Conservation (phyloP, 2,113 vertebrate species). For the Alaudala cheleensis region DNA sequence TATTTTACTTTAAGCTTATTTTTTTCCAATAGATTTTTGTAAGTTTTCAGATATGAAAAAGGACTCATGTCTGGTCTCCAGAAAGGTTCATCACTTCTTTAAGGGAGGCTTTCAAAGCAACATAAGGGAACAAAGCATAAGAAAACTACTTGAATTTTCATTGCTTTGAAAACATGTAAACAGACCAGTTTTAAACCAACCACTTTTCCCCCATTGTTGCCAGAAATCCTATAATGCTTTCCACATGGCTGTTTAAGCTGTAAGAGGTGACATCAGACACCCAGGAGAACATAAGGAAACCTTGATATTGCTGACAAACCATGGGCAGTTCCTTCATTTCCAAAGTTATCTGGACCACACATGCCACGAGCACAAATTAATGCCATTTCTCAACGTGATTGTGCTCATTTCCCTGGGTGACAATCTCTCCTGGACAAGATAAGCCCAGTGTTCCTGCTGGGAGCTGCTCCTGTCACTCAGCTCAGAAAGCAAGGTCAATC, state of each 20-base stretch:
- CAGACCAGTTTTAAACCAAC: not conserved
- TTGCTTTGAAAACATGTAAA: not conserved
- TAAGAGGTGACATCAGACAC: not conserved
- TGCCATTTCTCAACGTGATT: not conserved
- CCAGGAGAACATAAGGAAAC: not conserved
- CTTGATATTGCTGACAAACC: not conserved
- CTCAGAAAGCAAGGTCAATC: not conserved
- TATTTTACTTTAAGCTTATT: not conserved
- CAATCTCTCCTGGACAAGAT: not conserved
- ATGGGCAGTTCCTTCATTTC: not conserved
- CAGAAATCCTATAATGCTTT: not conserved
- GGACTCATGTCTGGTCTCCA: not conserved
- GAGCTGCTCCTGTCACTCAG: not conserved
- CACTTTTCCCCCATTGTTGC: not conserved
- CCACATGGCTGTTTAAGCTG: not conserved
- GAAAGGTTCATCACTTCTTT: not conserved
- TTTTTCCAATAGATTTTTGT: not conserved
- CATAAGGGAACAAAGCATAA: not conserved
- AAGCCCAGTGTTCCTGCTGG: not conserved
- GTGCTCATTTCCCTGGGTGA: not conserved
- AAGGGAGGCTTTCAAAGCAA: not conserved
- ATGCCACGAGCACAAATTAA: not conserved
- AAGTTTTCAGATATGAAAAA: not conserved
- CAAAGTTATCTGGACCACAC: not conserved
- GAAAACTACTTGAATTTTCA: not conserved